Conservation (phyloP, 37 sponge, comb jelly and placozoan genomes). For the Amphimedon queenslandica region DNA sequence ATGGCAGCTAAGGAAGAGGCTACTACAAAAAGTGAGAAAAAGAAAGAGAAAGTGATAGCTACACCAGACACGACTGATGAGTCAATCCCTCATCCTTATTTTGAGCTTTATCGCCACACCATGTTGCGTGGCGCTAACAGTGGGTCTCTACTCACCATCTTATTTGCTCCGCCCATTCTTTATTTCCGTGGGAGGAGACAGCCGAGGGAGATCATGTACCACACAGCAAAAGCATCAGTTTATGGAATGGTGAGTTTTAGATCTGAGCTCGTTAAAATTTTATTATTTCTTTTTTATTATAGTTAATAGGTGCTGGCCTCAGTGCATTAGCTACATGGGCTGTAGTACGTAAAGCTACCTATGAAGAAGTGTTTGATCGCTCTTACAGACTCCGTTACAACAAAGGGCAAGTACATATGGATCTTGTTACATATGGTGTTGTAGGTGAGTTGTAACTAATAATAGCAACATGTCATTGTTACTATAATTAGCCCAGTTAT, state of each 20-base stretch:
- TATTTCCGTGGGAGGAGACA: conserved; percentile 19
- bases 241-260: conserved; percentile 45
- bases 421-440: conserved; percentile 40
- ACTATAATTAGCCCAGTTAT: no score
- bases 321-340: conserved; percentile 10
- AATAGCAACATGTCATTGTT: no score
- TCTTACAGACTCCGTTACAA: conserved; percentile 57
- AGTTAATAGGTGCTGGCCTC: conserved; percentile 8
- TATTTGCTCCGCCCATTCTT: conserved; percentile 49
- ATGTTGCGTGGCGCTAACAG: conserved; percentile 46
- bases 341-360: conserved; percentile 2
- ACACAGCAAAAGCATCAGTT: conserved; percentile 12
- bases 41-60: background rate
- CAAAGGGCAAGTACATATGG: conserved; percentile 42
- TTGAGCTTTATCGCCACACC: conserved; percentile 59
- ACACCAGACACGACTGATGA: conserved; percentile 19
- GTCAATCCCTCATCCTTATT: conserved; percentile 34
- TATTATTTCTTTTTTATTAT: background rate
- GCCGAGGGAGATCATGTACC: conserved; percentile 17
- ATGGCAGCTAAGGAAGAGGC: background rate
- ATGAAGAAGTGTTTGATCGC: conserved; percentile 40
- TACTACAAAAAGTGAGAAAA: no score
- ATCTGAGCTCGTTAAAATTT: background rate
- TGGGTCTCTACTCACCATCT: conserved; percentile 36
- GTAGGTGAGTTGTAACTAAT: background rate